Evolutionary conservation across 2,888 invertebrate genomes (phyloP), one percentile per base, ranked within the genome.

Genomic region (Trissoscelio sp.): DNA sequence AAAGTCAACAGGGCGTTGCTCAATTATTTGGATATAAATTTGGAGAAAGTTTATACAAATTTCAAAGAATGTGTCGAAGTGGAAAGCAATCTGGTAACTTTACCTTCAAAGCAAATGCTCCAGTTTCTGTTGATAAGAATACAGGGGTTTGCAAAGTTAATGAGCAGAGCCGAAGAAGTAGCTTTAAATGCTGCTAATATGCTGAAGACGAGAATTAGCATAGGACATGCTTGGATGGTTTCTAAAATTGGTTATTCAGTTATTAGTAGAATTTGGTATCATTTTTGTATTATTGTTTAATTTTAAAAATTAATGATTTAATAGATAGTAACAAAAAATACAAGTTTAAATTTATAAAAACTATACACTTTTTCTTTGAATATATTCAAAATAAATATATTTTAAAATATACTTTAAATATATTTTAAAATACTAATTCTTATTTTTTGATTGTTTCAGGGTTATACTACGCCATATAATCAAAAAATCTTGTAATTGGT

Each of bases 91-190:
- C 89, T 90, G 37, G 83, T 89, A 16, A 92, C 91, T 85, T 89
- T 93, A 55, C 94, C 94, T n/a, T 93, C 93, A 2, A 91, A 90
- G 80, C 94, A 94, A 89, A 94, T 93, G 93, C 84, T 94, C 9
- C 91, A 94, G 85, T 94, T 92, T 90, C 83, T 94, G 16, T 87
- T 94, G 53, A 87, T 93, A 0, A 92, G 92, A 85, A 89, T 93
- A 2, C 92, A 94, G 84, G 91, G 93, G 48, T 94, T 94, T 87
- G 91, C 93, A 0, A 93, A 93, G 86, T 88, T 94, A 14, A 93
- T 94, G 92, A 84, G 91, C 34, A 91, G 93, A 79, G 88, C 93
- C 48, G 92, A 92, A 84, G 86, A 92, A 5, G 92, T 92, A 79
- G 92, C 93, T 0, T 92, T 91, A 84, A 89, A 92, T 84, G 91